Conservation (phyloP, 2,113 vertebrate genomes). For the Poeciliopsis retropinna region DNA sequence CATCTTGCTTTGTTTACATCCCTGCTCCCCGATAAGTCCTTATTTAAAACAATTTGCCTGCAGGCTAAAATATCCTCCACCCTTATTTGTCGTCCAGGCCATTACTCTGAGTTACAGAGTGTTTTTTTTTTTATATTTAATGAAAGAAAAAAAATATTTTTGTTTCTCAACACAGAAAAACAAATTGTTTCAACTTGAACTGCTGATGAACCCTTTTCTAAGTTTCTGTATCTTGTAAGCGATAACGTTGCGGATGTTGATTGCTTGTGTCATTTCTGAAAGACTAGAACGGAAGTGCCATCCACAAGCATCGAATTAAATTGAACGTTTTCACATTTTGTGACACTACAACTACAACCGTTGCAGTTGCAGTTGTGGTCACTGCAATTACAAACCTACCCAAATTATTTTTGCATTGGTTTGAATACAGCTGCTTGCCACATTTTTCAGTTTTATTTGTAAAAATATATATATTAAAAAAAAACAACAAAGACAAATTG, state of each 20-base stretch:
- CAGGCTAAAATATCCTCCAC: conserved; percentile 27
- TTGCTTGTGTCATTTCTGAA: not conserved
- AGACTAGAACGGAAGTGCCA: not conserved
- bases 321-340: too few relatives aligned
- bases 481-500: not conserved
- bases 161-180: not conserved
- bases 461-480: not conserved
- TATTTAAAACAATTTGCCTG: conserved; percentile 31
- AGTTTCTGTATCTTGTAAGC: not conserved
- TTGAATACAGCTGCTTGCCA: not conserved
- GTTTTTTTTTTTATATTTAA: conserved; percentile 20
- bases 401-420: not conserved
- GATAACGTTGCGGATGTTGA: not conserved
- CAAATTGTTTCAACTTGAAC: not conserved
- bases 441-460: not conserved
- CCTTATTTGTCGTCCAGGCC: conserved; percentile 19
- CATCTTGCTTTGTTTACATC: conserved; percentile 51
- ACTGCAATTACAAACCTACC: not conserved
- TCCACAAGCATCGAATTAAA: not conserved
- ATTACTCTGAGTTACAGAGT: conserved; percentile 15
- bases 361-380: not conserved
- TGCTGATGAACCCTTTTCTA: too few relatives aligned
- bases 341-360: not conserved
- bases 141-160: conserved; percentile 7
- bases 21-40: conserved; percentile 33